Conservation (phyloP, 2,797 vertebrate genomes). For the Gymnocypris eckloni region DNA sequence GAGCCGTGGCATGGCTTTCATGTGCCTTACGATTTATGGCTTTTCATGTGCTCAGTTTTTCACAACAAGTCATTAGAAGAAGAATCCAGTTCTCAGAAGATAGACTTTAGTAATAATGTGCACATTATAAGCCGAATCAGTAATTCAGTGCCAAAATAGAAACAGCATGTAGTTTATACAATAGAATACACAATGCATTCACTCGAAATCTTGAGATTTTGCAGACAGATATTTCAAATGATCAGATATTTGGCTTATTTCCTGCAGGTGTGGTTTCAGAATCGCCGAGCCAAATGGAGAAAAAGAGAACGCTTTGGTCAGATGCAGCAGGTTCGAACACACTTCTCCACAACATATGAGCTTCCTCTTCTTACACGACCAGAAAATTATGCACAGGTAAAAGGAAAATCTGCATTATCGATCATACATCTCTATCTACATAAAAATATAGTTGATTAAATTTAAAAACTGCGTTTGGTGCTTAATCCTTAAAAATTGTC, state of each 20-base stretch:
- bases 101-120: not conserved
- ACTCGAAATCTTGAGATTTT: conserved; percentile 23
- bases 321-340: conserved; percentile 98
- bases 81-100: not conserved
- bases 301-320: conserved; percentile 97
- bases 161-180: not conserved
- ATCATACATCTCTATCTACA: not conserved
- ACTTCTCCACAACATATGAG: conserved; percentile 96
- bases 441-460: not conserved
- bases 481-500: not conserved
- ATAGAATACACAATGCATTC: not conserved
- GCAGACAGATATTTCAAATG: not conserved
- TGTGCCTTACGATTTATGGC: conserved; percentile 74
- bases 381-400: conserved; percentile 97
- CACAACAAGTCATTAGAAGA: not conserved
- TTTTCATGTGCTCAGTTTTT: conserved; percentile 62
- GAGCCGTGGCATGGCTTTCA: conserved; percentile 74
- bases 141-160: not conserved
- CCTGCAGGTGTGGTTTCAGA: conserved; percentile 97
- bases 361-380: conserved; percentile 92
- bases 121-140: not conserved
- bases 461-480: not conserved
- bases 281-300: conserved; percentile 96
- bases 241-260: conserved; percentile 1
- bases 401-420: not conserved